phyloP scores from a whole-genome alignment of 2,113 vertebrate genomes.

The Xyliphius kryptos region DNA sequence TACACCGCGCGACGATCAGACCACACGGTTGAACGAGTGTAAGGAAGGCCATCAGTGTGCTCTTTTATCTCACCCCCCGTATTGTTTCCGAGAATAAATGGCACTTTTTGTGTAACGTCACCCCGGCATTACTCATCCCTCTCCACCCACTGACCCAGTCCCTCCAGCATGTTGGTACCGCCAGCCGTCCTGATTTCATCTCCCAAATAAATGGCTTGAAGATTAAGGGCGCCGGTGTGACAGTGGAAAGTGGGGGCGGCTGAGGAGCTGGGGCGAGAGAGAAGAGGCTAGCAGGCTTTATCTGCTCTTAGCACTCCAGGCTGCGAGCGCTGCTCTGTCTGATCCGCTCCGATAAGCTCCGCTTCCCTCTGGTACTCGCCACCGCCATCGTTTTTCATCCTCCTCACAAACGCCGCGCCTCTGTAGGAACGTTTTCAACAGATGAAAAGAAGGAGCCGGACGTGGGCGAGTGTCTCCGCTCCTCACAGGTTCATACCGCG shows the following conservation, averaged over 20 bases:
- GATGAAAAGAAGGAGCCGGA: no score
- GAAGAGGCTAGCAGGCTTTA: slow-evolving; percentile 52
- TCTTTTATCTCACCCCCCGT: no score
- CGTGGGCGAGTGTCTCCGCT: no score
- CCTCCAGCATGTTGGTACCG: slow-evolving; percentile 28
- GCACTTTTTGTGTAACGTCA: no score
- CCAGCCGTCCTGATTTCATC: slow-evolving; percentile 55
- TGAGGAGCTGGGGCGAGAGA: slow-evolving; percentile 39
- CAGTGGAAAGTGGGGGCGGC: slow-evolving; percentile 43
- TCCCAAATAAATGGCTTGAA: slow-evolving; percentile 59
- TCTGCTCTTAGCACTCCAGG: slow-evolving; percentile 33
- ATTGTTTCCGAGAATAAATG: no score
- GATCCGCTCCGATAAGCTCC: slow-evolving; percentile 37
- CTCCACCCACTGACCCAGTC: slow-evolving; percentile 6
- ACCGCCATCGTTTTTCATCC: slow-evolving; percentile 22
- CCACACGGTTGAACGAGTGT: no score
- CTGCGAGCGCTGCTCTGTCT: slow-evolving; percentile 12
- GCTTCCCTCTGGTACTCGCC: slow-evolving; percentile 20
- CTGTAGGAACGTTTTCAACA: neutral
- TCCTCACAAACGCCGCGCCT: slow-evolving; percentile 19
- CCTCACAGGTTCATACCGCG: no score
- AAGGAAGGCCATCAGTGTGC: no score
- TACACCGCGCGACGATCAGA: no score
- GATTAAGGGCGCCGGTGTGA: slow-evolving; percentile 54
- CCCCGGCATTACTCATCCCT: neutral